Evolutionary conservation across 2,888 invertebrate genomes (phyloP), one percentile per base, ranked within the genome.

Genomic region (Cryptus armator): DNA sequence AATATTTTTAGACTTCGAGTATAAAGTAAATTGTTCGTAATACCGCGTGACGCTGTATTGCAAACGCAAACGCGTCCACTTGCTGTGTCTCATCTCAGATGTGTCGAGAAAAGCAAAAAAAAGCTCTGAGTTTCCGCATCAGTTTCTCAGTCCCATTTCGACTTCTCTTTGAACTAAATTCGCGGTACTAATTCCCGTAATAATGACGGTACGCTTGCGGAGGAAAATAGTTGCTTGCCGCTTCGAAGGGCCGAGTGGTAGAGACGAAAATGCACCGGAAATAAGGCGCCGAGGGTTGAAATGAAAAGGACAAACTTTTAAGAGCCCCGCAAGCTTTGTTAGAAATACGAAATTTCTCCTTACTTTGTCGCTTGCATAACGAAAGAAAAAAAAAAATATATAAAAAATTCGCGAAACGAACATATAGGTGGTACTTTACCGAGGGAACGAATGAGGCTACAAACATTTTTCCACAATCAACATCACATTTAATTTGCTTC

Each of bases 161-260:
- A 10, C 32, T 19, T 48, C 32, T 37, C 51, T 51, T 62, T 51
- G 67, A 77, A 37, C 81, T 74, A 84, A 84, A 53, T 81, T 9
- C 84, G 86, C 81, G 71, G 86, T 66, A 24, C 32, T 88, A 88
- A 89, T 89, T 89, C 86, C 85, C 86, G 84, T 86, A 88, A 88
- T 88, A 89, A 89, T 87, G 83, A 83, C 81, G 74, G n/a, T 37
- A 82, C 78, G 80, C 76, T 66, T 62, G 83, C 29, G 67, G 66
- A 72, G 72, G 71, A 80, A 86, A 86, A 82, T 74, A 83, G 62
- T 53, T 71, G 78, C 80, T 62, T n/a, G 10, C 53, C 81, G 67
- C 66, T 51, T 51, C 67, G 78, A 77, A 89, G 89, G 1, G n/a
- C 44, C 24, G 2, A 24, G 24, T 24, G 24, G 24, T 2, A 24